Base-by-base conservation (phyloP, 2,797 vertebrate genomes). In the Takifugu rubripes region DNA sequence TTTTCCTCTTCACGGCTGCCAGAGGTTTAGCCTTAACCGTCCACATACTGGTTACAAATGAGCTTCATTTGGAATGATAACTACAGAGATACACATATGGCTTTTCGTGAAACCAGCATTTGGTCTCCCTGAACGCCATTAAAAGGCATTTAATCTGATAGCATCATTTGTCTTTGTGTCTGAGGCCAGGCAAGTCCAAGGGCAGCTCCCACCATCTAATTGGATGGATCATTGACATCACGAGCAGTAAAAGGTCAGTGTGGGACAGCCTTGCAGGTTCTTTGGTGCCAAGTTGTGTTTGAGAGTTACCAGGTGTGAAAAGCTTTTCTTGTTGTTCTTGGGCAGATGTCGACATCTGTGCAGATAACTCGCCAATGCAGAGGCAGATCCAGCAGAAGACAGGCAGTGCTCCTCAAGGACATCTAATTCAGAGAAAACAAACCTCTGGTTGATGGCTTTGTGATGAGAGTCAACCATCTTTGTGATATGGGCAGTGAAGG, bases 91-190 rank as follows among this genome's bases (percentile, higher is more conserved):
- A 88, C 79, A 81, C 86, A 87, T 74, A 48, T 86, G 85, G 84
- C 74, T 67, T 72, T 70, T 33, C 65, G 74, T 73, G 76, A 78
- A 71, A 75, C 72, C 72, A 89, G 88, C 90, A 91, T 94, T 89
- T 94, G 92, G 93, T 92, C 92, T 91, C 89, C 78, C 62, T 57
- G 75, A n/a, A 90, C 91, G 86, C 92, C 92, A 95, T 96, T 96
- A 94, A 91, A 93, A 92, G 93, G 92, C 93, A 95, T 95, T 95
- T 94, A 90, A 91, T 92, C 85, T 93, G 93, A 95, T 94, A 89
- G 94, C 92, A 91, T 93, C 93, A 95, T 96, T 95, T 93, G 94
- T 97, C 94, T 95, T 94, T 90, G 87, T 90, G 92, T 94, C 91
- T 90, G 85, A 85, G 74, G 81, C 85, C 86, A 83, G 75, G 84